A percentile compares a stretch with the other conserved stretches of the same genome.
Conservation (phyloP, 2,888 invertebrate species). For the Eledone cirrhosa region DNA sequence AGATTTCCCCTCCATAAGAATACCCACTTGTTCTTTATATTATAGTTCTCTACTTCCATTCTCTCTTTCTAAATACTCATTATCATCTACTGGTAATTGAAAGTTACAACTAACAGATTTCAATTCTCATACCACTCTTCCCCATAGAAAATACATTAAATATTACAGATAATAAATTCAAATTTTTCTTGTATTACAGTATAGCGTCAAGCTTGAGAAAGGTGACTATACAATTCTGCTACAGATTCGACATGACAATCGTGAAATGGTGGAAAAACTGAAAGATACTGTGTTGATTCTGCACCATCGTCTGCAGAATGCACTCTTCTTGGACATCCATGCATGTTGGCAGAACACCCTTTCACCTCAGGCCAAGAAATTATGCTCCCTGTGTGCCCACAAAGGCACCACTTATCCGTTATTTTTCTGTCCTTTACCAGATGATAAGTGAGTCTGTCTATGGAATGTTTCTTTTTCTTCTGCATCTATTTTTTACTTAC, state of each 20-base stretch:
- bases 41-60: no score
- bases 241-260: slow-evolving; percentile 90
- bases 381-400: slow-evolving; percentile 72
- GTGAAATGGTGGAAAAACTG: slow-evolving; percentile 84
- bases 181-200: slow-evolving; percentile 70
- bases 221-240: slow-evolving; percentile 90
- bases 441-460: slow-evolving; percentile 81
- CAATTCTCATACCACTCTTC: no score
- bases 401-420: slow-evolving; percentile 77
- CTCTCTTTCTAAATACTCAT: no score
- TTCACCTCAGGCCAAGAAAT: slow-evolving; percentile 78
- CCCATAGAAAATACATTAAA: no score
- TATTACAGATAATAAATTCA: no score
- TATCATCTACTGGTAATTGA: no score
- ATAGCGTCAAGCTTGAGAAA: slow-evolving; percentile 88
- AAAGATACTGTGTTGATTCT: slow-evolving; percentile 78
- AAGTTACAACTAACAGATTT: no score
- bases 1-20: no score
- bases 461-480: no score
- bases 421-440: slow-evolving; percentile 80
- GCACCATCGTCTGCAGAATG: slow-evolving; percentile 78
- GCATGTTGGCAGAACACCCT: slow-evolving; percentile 75
- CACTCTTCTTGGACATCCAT: slow-evolving; percentile 82
- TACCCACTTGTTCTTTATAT: no score
- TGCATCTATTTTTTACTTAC: no score